phyloP scores from a whole-genome alignment of 1,140 invertebrate species.

The Scaptodrosophila lebanonensis region DNA sequence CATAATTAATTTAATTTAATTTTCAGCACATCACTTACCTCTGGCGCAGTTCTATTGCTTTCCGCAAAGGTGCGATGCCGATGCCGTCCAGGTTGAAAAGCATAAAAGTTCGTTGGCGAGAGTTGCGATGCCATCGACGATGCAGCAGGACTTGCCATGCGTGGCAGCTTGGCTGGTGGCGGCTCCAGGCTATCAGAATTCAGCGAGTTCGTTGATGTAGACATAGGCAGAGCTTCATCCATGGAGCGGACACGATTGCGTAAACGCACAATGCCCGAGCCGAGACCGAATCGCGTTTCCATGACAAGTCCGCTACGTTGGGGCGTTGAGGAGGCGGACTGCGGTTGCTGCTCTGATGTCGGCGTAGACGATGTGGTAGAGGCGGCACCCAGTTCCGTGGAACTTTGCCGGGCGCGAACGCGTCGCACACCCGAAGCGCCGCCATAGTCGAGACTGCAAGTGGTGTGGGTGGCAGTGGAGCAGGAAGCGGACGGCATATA shows the following conservation, averaged over 20 bases:
- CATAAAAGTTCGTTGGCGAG: conserved; percentile 46
- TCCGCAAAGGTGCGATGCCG: conserved; percentile 53
- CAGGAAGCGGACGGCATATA: conserved; percentile 34
- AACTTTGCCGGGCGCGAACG: conserved; percentile 18
- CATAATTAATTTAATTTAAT: too few relatives aligned
- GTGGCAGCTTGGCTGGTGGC: conserved; percentile 22
- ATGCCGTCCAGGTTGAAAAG: conserved; percentile 51
- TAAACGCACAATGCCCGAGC: conserved; percentile 9
- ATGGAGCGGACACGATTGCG: conserved; percentile 31
- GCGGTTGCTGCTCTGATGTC: not conserved
- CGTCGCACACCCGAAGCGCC: conserved; percentile 28
- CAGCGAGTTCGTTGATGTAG: conserved; percentile 9
- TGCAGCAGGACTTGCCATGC: conserved; percentile 11
- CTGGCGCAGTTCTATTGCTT: not conserved
- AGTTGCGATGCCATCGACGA: conserved; percentile 20
- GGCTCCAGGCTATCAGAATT: conserved; percentile 2
- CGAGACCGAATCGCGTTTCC: not conserved
- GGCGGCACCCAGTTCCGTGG: not conserved
- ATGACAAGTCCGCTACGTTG: conserved; percentile 13
- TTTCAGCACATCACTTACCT: too few relatives aligned
- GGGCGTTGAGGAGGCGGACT: not conserved
- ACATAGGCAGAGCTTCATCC: conserved; percentile 25
- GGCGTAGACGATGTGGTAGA: not conserved
- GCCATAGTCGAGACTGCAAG: conserved; percentile 50
- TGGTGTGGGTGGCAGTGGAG: conserved; percentile 54